A percentile compares a stretch with the other conserved stretches of the same genome.
Conservation (phyloP, 2,888 invertebrate genomes). For the Eudasyphora cyanicolor region DNA sequence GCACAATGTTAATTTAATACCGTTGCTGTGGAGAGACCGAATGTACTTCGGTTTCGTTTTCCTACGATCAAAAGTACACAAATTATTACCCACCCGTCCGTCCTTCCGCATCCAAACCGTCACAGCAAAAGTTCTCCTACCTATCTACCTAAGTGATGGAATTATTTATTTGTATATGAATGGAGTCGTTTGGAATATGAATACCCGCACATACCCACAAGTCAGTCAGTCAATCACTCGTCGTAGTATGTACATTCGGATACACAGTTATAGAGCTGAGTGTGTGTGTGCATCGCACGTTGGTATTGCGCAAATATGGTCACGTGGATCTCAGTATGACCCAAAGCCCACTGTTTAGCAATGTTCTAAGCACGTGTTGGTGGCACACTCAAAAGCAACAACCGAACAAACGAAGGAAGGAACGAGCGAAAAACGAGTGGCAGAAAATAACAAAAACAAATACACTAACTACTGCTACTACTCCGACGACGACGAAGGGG, state of each 20-base stretch:
- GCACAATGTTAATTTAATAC: neutral
- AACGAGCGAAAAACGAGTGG: neutral
- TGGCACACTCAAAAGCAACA: conserved; percentile 59
- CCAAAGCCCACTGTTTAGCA: conserved; percentile 77
- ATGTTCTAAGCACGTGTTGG: conserved; percentile 79
- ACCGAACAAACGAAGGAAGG: neutral
- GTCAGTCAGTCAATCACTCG: neutral
- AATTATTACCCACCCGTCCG: neutral
- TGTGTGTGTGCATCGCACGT: conserved; percentile 49
- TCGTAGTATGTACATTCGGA: neutral
- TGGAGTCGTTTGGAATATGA: neutral
- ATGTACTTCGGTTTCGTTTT: neutral
- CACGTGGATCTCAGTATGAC: conserved; percentile 80
- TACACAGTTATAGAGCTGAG: conserved; percentile 33
- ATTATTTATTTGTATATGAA: conserved; percentile 9
- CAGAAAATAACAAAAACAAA: conserved; percentile 23
- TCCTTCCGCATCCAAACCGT: neutral
- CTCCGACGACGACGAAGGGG: neutral
- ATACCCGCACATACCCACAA: neutral
- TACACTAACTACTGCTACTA: conserved; percentile 40
- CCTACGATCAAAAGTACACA: too few relatives aligned
- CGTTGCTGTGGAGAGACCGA: neutral
- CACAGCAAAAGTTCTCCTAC: neutral
- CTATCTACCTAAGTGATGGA: conserved; percentile 7
- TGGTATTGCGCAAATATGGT: conserved; percentile 71